Evolutionary conservation across 2,888 invertebrate species (phyloP), one percentile per base, ranked within the genome.

Genomic region (Operophtera brumata): DNA sequence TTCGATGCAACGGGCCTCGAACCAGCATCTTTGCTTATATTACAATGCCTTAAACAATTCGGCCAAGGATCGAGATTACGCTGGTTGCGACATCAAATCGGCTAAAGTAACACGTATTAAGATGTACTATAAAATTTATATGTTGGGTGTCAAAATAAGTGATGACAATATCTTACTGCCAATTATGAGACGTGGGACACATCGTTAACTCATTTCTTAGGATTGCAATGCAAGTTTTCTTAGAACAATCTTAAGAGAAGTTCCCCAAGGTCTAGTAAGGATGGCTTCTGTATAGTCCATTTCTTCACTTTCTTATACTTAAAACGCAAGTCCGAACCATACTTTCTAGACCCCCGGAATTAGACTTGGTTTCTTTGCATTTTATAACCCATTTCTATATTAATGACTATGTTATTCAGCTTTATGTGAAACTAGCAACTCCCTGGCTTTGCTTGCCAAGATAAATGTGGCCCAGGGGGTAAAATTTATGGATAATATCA

Each of bases 191-290:
- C 47, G 41, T 28, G 35, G 32, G 37, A 9, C 50, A 47, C 20
- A 52, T 46, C 46, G 28, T 30, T 14, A 41, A 32, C 37, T 13
- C 13, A 20, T 47, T 28, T 11, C 11, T 13, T 8, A 6, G 20
- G 7, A n/a, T 46, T 26, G 6, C 4, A 13, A 36, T 9, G n/a
- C n/a, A n/a, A n/a, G n/a, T n/a, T 14, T 11, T 10, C n/a, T 34
- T 1, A 39, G n/a, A 8, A 9, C 7, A 36, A 13, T 13, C 30
- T 6, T 1, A 30, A 0, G n/a, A n/a, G n/a, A 2, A 13, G 12
- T 6, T 8, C 34, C 14, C 10, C 25, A 43, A 55, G 50, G 35
- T 55, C 55, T 55, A 47, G 43, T 28, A 43, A 54, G 47, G 8
- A 34, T 43, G 47, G 43, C 20, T 49, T 45, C 36, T 10, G n/a